These are phyloP conservation scores for Sus scrofa DNA, from an alignment of 2,113 vertebrate genomes.

Conservation along the genomic window DNA sequence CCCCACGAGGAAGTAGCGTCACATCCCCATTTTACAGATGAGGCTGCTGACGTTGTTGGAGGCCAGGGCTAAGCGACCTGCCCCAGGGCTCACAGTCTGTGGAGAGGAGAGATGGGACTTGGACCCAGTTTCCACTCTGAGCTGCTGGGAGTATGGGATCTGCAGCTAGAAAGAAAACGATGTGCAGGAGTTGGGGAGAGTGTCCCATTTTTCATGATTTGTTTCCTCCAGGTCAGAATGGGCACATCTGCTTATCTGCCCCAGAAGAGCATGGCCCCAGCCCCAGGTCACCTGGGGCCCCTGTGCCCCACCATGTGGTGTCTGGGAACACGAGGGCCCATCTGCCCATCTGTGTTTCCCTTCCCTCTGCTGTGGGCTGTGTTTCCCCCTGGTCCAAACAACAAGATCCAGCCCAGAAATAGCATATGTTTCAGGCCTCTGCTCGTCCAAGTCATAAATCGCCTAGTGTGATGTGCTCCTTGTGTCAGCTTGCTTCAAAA, in stretches of 20 bases:
- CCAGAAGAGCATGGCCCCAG: not conserved
- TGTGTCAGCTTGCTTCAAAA: constrained; percentile 3
- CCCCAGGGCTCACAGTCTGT: not conserved
- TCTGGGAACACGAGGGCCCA: not conserved
- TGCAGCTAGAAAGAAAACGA: not conserved
- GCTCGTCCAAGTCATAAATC: constrained; percentile 15
- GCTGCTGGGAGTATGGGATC: not conserved
- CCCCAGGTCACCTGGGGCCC: not conserved
- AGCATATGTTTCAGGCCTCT: not conserved
- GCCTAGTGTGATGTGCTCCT: not conserved
- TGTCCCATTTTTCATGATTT: no score
- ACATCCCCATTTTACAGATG: not conserved
- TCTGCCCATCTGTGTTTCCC: not conserved
- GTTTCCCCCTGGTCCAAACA: not conserved
- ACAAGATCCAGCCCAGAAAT: constrained; percentile 35
- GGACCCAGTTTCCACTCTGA: not conserved
- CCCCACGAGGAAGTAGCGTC: not conserved
- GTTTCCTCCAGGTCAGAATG: not conserved
- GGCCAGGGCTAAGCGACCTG: not conserved
- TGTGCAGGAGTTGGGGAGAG: not conserved
- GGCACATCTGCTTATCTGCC: not conserved
- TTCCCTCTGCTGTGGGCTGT: constrained; percentile 16
- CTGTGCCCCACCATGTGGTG: not conserved
- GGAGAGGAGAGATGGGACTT: not conserved
- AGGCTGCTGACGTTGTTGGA: not conserved